Evolutionary conservation across 1,140 invertebrate species (phyloP), one percentile per base, ranked within the genome.

Genomic region (Geopemphigus sp.): DNA sequence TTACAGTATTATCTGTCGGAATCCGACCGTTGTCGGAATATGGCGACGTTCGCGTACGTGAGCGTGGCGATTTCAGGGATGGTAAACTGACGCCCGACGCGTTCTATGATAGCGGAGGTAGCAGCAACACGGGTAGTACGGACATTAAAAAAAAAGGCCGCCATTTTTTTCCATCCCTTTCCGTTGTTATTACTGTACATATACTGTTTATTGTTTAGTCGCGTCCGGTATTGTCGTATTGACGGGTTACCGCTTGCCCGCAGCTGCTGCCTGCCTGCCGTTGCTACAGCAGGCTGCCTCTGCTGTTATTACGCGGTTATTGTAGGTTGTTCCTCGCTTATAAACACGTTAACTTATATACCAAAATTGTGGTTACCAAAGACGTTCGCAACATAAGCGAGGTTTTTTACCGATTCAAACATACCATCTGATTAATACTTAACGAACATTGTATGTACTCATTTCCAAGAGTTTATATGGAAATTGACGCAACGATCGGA

Each of bases 121-220:
- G 8, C 3, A n/a, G 57, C 22, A 57, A 29, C 12, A 56, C 72
- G 72, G 57, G 15, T 63, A 50, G 22, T 63, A 61, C 57, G 54
- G 54, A 29, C 61, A 39, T 72, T 47, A 47, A 78, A 78, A 78
- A 72, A 47, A 74, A 24, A 39, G 32, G 39, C 39, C 74, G 74
- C 74, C 74, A 78, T 78, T 78, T 78, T 76, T 54, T 54, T 29
- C 26, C 68, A 29, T 72, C 29, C 68, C 17, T 70, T 24, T 53
- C 14, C 1, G 22, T 22, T 50, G 32, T 68, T 68, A 47, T 8
- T 68, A 47, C 19, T 22, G 4, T 22, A 22, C n/a, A n/a, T n/a
- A 3, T 68, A 47, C 19, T 66, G 45, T 39, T 11, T n/a, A 14
- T 22, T 4, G 64, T 66, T 22, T 47, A 22, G 64, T 15, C n/a